These are phyloP conservation scores for Drosophila tripunctata DNA, from an alignment of 2,888 invertebrate genomes.

Conservation along the genomic window DNA sequence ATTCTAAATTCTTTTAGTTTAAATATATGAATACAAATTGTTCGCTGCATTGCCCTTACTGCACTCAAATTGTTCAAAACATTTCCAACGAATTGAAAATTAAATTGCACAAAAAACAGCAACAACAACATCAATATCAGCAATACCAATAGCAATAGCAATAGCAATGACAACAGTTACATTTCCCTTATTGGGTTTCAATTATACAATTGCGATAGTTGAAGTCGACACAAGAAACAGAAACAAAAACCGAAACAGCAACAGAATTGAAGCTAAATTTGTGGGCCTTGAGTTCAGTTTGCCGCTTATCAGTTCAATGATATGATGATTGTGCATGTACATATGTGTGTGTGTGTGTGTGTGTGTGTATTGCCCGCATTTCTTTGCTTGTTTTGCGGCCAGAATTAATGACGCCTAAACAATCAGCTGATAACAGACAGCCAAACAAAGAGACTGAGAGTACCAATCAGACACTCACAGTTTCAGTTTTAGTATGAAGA, in stretches of 20 bases:
- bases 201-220: slow-evolving; percentile 46
- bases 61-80: slow-evolving; percentile 3
- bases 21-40: too few species aligned
- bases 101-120: background rate
- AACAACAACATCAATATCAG: background rate
- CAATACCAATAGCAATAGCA: too few species aligned
- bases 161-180: slow-evolving; percentile 3
- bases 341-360: background rate
- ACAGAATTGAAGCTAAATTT: slow-evolving; percentile 8
- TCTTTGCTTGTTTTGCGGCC: slow-evolving; percentile 27
- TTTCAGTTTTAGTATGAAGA: background rate
- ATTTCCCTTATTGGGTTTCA: slow-evolving; percentile 47
- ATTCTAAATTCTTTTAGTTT: background rate
- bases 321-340: slow-evolving; percentile 22
- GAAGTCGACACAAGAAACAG: slow-evolving; percentile 1
- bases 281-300: slow-evolving; percentile 64
- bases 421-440: slow-evolving; percentile 53
- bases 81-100: slow-evolving; percentile 7
- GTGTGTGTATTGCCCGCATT: slow-evolving; percentile 39
- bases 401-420: slow-evolving; percentile 53
- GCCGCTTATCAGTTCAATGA: slow-evolving; percentile 70
- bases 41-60: slow-evolving; percentile 2
- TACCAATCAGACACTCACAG: slow-evolving; percentile 20
- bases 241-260: too few species aligned
- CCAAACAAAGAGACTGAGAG: background rate